Conservation (phyloP, 2,888 invertebrate genomes). For the Callyntrura sp. region DNA sequence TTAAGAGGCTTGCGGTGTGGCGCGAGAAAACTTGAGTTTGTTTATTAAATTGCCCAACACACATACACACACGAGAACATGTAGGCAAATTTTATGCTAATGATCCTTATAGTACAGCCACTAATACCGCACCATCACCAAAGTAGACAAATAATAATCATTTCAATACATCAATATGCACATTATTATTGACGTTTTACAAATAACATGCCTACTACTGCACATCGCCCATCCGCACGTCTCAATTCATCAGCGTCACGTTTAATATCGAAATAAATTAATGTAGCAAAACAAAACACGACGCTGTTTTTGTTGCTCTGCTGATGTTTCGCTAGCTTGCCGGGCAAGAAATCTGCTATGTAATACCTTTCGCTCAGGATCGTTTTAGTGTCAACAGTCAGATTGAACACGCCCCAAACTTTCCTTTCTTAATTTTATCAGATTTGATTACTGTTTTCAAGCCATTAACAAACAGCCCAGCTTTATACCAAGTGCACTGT, state of each 20-base stretch:
- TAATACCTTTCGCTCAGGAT: not conserved
- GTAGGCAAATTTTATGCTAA: no score
- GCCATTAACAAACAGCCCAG: no score
- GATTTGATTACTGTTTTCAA: slow-evolving; percentile 42
- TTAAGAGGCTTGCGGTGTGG: no score
- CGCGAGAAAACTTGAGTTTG: not conserved
- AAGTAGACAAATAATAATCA: slow-evolving; percentile 21
- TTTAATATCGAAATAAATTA: slow-evolving; percentile 8
- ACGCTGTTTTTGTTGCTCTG: no score
- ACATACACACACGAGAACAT: no score
- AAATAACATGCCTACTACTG: not conserved
- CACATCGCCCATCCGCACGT: slow-evolving; percentile 1
- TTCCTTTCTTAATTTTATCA: slow-evolving; percentile 51
- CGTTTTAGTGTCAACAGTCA: slow-evolving; percentile 24
- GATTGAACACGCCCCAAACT: slow-evolving; percentile 62
- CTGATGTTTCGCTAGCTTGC: not conserved
- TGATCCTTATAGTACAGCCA: not conserved
- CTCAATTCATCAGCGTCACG: slow-evolving; percentile 36
- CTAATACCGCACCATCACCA: not conserved
- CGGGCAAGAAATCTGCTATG: not conserved
- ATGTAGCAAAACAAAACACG: not conserved
- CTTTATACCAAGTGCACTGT: no score
- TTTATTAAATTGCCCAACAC: not conserved
- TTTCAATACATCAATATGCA: slow-evolving; percentile 18
- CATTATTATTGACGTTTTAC: slow-evolving; percentile 24